Percentiles rank a stretch among this genome's conserved stretches.
Conservation (phyloP, 2,113 vertebrate genomes). For the Silurus meridionalis region DNA sequence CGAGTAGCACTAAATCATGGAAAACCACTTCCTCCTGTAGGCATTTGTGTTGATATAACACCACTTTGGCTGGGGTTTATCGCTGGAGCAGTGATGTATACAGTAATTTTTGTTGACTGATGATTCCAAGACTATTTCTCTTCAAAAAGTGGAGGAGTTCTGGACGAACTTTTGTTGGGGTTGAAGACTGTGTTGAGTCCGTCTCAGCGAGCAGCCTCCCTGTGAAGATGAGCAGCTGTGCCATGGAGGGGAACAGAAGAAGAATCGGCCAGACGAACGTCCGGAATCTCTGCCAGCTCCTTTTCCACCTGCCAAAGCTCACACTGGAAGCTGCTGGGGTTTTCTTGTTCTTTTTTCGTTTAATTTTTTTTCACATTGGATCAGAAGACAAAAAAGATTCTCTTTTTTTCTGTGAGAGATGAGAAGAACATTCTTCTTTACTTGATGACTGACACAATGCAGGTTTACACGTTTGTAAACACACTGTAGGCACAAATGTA, state of each 20-base stretch:
- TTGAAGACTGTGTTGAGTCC: background rate
- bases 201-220: background rate
- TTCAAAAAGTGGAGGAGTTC: background rate
- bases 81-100: background rate
- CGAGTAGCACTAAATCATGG: background rate
- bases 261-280: constrained; percentile 29
- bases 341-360: background rate
- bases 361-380: constrained; percentile 2
- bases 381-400: constrained; percentile 24
- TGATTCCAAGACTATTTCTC: background rate
- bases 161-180: background rate
- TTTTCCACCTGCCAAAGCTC: constrained; percentile 35
- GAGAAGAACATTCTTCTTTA: too few relatives aligned
- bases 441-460: constrained; percentile 5
- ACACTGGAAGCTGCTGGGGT: constrained; percentile 19
- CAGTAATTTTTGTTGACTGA: background rate
- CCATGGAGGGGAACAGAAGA: constrained; percentile 21
- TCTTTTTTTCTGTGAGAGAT: constrained; percentile 6
- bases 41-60: background rate
- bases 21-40: background rate
- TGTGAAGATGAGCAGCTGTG: background rate
- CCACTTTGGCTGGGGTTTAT: background rate
- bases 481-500: too few relatives aligned
- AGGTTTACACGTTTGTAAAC: background rate
- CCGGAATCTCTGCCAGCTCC: constrained; percentile 33